These are phyloP conservation scores for Anniella stebbinsi DNA, from an alignment of 2,797 vertebrate species.

Conservation along the genomic window DNA sequence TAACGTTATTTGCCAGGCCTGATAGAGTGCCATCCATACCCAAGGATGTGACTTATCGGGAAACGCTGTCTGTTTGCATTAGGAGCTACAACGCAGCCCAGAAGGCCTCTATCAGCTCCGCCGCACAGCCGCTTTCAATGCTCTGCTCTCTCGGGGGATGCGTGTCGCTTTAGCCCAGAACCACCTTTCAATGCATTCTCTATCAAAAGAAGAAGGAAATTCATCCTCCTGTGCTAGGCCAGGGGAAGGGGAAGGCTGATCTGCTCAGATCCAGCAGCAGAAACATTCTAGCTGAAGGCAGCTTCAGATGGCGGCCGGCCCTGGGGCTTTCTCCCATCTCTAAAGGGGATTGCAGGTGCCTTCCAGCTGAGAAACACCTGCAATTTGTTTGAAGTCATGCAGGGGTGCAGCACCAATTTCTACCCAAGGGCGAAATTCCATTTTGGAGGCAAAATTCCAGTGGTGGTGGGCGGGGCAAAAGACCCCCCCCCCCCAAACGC, in stretches of 20 bases:
- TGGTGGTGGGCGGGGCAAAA: too few species aligned
- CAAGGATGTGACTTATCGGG: constrained; percentile 17
- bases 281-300: neutral
- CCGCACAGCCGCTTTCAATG: neutral
- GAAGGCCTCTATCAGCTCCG: neutral
- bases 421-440: too few species aligned
- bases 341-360: neutral
- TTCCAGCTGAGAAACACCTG: too few species aligned
- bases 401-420: too few species aligned
- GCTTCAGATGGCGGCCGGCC: neutral
- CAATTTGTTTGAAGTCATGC: neutral
- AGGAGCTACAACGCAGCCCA: neutral
- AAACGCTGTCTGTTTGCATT: constrained; percentile 14
- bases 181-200: neutral
- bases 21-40: neutral
- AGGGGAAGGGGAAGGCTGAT: neutral
- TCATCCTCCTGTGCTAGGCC: neutral
- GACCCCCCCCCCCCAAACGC: too few species aligned
- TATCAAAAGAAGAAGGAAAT: neutral
- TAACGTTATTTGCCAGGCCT: neutral
- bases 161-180: neutral
- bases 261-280: neutral
- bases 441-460: too few species aligned
- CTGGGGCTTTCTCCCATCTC: neutral
- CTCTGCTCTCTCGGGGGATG: neutral